Percentiles rank a stretch among this genome's conserved stretches.
Conservation (phyloP, 2,113 vertebrate species). For the Anolis carolinensis region DNA sequence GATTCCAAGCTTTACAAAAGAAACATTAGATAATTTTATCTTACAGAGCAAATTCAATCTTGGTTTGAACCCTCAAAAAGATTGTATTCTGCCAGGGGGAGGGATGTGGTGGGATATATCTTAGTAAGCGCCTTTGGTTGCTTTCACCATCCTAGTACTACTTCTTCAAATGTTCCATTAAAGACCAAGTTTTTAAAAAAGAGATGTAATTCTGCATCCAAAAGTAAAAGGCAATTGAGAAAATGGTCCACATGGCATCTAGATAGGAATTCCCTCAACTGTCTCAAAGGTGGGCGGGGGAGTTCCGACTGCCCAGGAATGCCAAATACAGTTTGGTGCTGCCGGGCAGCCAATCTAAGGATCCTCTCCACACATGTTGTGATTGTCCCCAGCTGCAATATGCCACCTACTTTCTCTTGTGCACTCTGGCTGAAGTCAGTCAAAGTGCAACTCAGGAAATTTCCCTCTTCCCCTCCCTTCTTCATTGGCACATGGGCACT, state of each 20-base stretch:
- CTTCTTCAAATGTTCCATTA: background rate
- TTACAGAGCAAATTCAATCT: slow-evolving; percentile 22
- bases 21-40: background rate
- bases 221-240: background rate
- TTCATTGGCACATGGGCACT: too few species aligned
- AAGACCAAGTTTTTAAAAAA: background rate
- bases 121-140: background rate
- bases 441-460: too few species aligned
- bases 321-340: too few species aligned
- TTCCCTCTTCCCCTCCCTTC: too few species aligned
- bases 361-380: too few species aligned
- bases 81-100: background rate
- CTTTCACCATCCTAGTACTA: background rate
- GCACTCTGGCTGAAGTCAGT: too few species aligned
- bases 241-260: background rate
- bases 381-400: too few species aligned
- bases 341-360: too few species aligned
- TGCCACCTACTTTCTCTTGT: too few species aligned
- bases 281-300: too few species aligned
- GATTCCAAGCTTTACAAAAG: background rate
- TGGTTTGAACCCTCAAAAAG: background rate
- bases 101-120: background rate
- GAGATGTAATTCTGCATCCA: too few species aligned
- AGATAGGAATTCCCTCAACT: background rate
- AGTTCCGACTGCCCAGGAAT: too few species aligned